Evolutionary conservation across 1,140 invertebrate genomes (phyloP), one percentile per base, ranked within the genome.

Genomic region (Platyscapa corneri): DNA sequence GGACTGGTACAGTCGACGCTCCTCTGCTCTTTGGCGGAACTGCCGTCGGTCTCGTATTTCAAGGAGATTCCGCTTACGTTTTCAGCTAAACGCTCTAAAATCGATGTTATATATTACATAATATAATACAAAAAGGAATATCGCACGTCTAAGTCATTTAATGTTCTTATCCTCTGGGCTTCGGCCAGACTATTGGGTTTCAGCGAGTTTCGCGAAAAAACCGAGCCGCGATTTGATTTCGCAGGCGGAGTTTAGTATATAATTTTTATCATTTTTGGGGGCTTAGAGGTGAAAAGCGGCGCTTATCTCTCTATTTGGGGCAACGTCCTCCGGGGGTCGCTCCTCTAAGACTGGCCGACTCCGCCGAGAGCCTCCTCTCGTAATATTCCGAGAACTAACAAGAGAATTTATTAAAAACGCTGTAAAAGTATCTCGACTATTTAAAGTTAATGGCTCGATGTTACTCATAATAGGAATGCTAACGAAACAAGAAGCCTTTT

Each of bases 51-150:
- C 27, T 83, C 82, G 60, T 65, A 67, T 83, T 77, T 83, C 60
- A 83, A 83, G 37, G 56, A 67, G 37, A 83, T 83, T 77, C 72
- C 70, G 60, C 30, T 83, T 83, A 76, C 82, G 34, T 27, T 77
- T 65, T 77, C 42, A 67, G 12, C 39, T 67, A 77, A 77, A 83
- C 30, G 30, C 7, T 42, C n/a, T 27, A 46, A 77, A 83, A 77
- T 8, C 18, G 39, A 65, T 46, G n/a, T n/a, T n/a, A n/a, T 30
- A 76, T 78, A 60, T 64, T 56, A 27, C 77, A 39, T 39, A 64
- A 64, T 67, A 46, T 23, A 42, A 74, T 42, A 74, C 6, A 75
- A 75, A 46, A 72, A 39, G 27, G 16, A 72, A 82, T 56, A 70
- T 70, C 37, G 53, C 65, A 70, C 60, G 23, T 80, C 79, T 34